phyloP scores from a whole-genome alignment of 2,888 invertebrate genomes.

The Chrysopilus asiliformis region DNA sequence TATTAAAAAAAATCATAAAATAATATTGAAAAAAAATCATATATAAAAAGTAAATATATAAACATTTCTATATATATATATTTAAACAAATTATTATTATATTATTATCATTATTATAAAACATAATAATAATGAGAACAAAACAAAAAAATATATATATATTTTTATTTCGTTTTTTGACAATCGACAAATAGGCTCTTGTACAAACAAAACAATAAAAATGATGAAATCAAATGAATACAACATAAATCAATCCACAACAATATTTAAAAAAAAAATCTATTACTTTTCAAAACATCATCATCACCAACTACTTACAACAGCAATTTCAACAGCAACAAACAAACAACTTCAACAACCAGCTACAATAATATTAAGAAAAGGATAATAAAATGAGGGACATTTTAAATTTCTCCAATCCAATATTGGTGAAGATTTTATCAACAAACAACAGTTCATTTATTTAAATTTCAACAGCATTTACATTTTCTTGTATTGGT shows the following conservation, averaged over 20 bases:
- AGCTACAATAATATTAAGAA: too few species aligned
- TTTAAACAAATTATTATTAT: background rate
- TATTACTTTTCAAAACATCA: constrained; percentile 7
- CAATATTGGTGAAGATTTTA: too few species aligned
- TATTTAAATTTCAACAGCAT: too few species aligned
- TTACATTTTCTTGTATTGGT: too few species aligned
- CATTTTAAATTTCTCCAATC: too few species aligned
- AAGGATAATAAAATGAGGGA: too few species aligned
- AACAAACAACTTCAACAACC: too few species aligned
- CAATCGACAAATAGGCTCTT: constrained; percentile 39
- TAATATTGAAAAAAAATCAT: constrained; percentile 3
- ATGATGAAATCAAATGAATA: too few species aligned
- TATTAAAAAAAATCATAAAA: constrained; percentile 4
- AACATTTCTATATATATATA: background rate
- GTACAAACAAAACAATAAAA: constrained; percentile 24
- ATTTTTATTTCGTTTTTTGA: constrained; percentile 35
- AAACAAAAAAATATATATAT: constrained; percentile 18
- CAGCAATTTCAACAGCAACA: background rate
- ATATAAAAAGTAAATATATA: constrained; percentile 1
- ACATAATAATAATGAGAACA: too few species aligned
- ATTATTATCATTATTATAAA: too few species aligned
- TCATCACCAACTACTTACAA: constrained; percentile 1
- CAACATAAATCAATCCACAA: too few species aligned
- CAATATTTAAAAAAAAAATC: constrained; percentile 3
- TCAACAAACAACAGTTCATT: too few species aligned